Evolutionary conservation across 2,797 vertebrate genomes (phyloP), one percentile per base, ranked within the genome.

Genomic region (Lycodopsis pacificus): DNA sequence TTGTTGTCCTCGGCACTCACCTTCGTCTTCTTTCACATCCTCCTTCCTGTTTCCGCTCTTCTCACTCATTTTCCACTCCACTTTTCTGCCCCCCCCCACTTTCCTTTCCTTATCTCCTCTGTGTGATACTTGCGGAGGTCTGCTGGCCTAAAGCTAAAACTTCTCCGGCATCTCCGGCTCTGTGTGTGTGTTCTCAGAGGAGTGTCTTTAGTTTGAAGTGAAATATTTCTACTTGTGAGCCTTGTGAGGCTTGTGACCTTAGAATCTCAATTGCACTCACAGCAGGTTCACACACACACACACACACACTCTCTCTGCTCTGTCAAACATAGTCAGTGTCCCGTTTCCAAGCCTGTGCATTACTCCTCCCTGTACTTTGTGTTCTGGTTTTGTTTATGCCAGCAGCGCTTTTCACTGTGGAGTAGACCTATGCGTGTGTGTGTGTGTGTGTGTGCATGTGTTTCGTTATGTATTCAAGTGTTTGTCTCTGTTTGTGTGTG

Each of bases 321-420:
- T 85, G 87, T 91, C 88, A 89, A 84, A 87, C 84, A 84, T 65
- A 84, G 65, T 89, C 82, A 84, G 82, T 77, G 77, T 91, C 86
- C 79, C 30, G 75, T 87, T 86, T 87, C 80, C 54, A 74, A 78
- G 79, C 36, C 64, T 79, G 81, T 79, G 76, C 64, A 76, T 88
- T 81, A 82, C 73, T 82, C 67, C 79, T 77, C 74, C 36, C 9
- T 71, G 77, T 77, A 85, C 82, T 85, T 77, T 76, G 46, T 88
- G 82, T 86, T 71, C 80, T 77, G 79, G 53, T 82, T 82, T 87
- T 92, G 91, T 93, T 93, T 87, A 91, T 89, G 91, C 91, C 89
- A 88, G 79, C 77, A 89, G 91, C 91, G 65, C 57, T 91, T 89
- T 89, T 63, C 25, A 73, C 46, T 57, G 61, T 66, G 75, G 62